phyloP scores from a whole-genome alignment of 2,797 vertebrate genomes.

The Calcarius lapponicus region DNA sequence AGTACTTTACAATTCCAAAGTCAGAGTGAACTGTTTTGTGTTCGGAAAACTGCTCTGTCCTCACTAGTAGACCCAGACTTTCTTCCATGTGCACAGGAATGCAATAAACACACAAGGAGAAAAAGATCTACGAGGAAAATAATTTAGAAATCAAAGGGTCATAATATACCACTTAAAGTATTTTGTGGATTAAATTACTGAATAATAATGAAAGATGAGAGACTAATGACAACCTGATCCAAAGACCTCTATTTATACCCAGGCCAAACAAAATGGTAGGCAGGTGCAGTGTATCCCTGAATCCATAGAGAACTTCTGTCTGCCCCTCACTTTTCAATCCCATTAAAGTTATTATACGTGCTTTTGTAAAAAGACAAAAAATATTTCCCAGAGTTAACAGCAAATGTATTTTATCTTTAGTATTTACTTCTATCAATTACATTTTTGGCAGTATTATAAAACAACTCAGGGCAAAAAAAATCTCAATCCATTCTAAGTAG shows the following conservation, averaged over 20 bases:
- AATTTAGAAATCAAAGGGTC: conserved; percentile 46
- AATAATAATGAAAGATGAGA: conserved; percentile 58
- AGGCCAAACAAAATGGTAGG: conserved; percentile 37
- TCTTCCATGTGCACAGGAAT: background rate
- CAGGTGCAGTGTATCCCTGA: conserved; percentile 6
- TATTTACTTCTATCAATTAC: conserved; percentile 19
- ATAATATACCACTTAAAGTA: conserved; percentile 33
- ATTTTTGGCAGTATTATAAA: conserved; percentile 53
- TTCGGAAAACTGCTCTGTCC: background rate
- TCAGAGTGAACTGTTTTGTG: background rate
- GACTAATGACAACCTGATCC: conserved; percentile 48
- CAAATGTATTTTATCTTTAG: conserved; percentile 40
- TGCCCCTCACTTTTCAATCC: background rate
- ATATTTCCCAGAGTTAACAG: conserved; percentile 15
- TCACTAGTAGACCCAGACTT: background rate
- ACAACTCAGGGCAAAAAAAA: conserved; percentile 11
- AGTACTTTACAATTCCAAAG: background rate
- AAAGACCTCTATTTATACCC: conserved; percentile 48
- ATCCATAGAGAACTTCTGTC: background rate
- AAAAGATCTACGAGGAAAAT: conserved; percentile 22
- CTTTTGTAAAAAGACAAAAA: conserved; percentile 42
- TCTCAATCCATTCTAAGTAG: background rate
- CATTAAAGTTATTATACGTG: conserved; percentile 27
- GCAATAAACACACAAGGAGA: background rate
- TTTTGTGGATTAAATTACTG: conserved; percentile 64